Percentiles rank a stretch among this genome's conserved stretches.
Conservation (phyloP, 2,888 invertebrate species). For the Anoncus sp. region DNA sequence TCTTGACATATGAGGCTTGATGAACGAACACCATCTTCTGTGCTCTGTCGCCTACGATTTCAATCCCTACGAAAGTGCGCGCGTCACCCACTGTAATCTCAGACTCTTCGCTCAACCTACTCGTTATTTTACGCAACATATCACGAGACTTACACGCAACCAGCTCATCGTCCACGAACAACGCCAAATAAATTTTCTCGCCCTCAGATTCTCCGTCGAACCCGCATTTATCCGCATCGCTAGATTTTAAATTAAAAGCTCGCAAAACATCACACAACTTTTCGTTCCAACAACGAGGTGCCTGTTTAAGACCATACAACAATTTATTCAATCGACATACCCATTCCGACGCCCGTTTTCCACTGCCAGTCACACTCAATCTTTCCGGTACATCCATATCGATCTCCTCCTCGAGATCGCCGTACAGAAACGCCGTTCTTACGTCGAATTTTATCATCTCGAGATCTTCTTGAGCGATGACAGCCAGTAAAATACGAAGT, state of each 20-base stretch:
- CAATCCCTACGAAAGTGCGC: slow-evolving; percentile 44
- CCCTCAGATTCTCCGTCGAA: background rate
- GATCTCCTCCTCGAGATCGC: slow-evolving; percentile 68
- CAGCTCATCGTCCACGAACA: background rate
- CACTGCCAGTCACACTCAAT: slow-evolving; percentile 48
- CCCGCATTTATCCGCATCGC: background rate
- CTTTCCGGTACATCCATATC: slow-evolving; percentile 75
- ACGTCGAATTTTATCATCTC: slow-evolving; percentile 44
- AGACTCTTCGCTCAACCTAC: slow-evolving; percentile 26
- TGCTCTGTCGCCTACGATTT: slow-evolving; percentile 57
- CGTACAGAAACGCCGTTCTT: slow-evolving; percentile 6
- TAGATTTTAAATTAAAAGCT: background rate
- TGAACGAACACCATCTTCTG: slow-evolving; percentile 55
- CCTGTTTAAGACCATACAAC: slow-evolving; percentile 77
- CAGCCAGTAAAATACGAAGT: slow-evolving; percentile 51
- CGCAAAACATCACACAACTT: slow-evolving; percentile 49
- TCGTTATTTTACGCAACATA: background rate
- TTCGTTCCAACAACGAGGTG: slow-evolving; percentile 71
- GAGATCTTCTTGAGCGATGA: slow-evolving; percentile 36
- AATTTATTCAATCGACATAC: slow-evolving; percentile 71
- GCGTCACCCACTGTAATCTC: slow-evolving; percentile 57
- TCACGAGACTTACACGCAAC: background rate
- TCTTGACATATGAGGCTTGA: slow-evolving; percentile 55
- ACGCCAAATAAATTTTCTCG: background rate
- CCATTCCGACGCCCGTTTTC: slow-evolving; percentile 51